These are phyloP conservation scores for Apoderus coryli DNA, from an alignment of 2,888 invertebrate genomes.

Conservation along the genomic window DNA sequence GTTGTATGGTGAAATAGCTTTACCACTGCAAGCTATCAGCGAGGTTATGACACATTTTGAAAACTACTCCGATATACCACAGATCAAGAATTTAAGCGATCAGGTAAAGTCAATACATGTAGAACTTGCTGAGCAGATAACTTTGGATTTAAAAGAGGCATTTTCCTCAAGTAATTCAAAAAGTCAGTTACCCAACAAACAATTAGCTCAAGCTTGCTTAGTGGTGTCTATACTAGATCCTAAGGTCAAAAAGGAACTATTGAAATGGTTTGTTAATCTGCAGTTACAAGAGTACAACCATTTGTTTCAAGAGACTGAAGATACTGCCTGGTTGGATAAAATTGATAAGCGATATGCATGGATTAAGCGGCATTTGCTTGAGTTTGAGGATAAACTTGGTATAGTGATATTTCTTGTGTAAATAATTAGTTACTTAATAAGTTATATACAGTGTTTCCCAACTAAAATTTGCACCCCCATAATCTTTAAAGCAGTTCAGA, in stretches of 20 bases:
- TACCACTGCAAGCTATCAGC: conserved; percentile 88
- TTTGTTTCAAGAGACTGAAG: conserved; percentile 88
- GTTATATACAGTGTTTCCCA: too few relatives aligned
- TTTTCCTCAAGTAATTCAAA: conserved; percentile 35
- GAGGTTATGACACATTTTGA: conserved; percentile 93
- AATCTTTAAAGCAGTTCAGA: background rate
- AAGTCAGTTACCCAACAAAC: conserved; percentile 40
- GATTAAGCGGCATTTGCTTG: conserved; percentile 86
- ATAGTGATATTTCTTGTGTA: too few relatives aligned
- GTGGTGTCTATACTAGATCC: conserved; percentile 80
- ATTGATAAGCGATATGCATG: conserved; percentile 88
- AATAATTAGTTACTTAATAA: conserved; percentile 21
- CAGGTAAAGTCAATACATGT: conserved; percentile 46
- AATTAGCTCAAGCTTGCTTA: conserved; percentile 65
- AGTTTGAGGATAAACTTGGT: conserved; percentile 83
- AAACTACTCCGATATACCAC: conserved; percentile 79
- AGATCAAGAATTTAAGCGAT: conserved; percentile 74
- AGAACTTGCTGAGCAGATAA: conserved; percentile 76
- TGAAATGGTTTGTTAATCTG: conserved; percentile 76
- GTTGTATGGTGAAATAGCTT: conserved; percentile 87
- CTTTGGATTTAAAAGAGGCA: conserved; percentile 63
- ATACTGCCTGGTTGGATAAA: conserved; percentile 92
- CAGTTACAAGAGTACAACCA: conserved; percentile 89
- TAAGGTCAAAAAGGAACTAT: conserved; percentile 68
- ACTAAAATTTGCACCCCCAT: too few relatives aligned